phyloP scores from a whole-genome alignment of 2,888 invertebrate genomes.

The Archaeoteleia sp. region DNA sequence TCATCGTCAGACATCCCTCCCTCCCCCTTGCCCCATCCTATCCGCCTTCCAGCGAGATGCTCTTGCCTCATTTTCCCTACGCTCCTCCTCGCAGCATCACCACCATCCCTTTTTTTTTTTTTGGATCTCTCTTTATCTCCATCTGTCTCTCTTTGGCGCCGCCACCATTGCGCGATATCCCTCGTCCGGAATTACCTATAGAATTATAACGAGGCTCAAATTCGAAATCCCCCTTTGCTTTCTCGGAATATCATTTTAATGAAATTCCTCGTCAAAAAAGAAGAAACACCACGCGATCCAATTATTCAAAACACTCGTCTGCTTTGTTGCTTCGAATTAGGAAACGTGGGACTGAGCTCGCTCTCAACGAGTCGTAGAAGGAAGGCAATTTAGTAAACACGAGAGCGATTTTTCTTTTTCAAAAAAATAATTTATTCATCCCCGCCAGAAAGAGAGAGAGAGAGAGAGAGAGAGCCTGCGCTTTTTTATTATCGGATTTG shows the following conservation, averaged over 20 bases:
- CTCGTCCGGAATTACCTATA: constrained; percentile 50
- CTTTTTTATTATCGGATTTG: not conserved
- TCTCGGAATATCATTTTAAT: constrained; percentile 12
- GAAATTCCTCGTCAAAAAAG: constrained; percentile 22
- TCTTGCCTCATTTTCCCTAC: constrained; percentile 63
- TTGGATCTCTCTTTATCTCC: constrained; percentile 39
- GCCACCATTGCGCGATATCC: constrained; percentile 66
- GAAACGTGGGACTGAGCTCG: constrained; percentile 18
- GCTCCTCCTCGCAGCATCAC: constrained; percentile 62
- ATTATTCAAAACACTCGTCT: constrained; percentile 37
- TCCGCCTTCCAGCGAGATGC: constrained; percentile 51
- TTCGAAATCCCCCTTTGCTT: constrained; percentile 22
- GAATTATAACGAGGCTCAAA: constrained; percentile 45
- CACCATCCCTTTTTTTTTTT: constrained; percentile 35
- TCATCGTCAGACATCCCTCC: constrained; percentile 72
- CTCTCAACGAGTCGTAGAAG: not conserved
- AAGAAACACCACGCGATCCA: constrained; percentile 25
- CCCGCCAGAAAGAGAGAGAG: too few species aligned
- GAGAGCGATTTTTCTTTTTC: constrained; percentile 8
- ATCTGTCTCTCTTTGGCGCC: constrained; percentile 64
- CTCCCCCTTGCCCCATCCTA: constrained; percentile 60
- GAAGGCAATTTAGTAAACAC: not conserved
- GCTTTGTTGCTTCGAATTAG: constrained; percentile 29
- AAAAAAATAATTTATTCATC: not conserved
- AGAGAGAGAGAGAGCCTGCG: too few species aligned